These are phyloP conservation scores for Rhyzopertha dominica DNA, from an alignment of 1,140 invertebrate genomes.

Conservation along the genomic window DNA sequence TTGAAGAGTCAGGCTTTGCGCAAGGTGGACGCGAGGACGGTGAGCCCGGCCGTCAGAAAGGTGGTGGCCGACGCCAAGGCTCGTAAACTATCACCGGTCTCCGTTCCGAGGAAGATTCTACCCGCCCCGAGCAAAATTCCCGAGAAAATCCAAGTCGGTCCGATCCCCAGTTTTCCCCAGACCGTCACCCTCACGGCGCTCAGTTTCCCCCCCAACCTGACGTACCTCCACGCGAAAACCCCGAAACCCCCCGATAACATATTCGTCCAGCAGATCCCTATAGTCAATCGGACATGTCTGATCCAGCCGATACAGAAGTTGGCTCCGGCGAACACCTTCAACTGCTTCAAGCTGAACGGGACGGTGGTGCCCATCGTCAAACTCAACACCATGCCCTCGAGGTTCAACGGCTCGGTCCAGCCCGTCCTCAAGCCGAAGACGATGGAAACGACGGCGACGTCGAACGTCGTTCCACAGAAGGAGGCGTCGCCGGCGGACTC, in stretches of 20 bases:
- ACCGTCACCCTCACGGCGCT: slow-evolving; percentile 37
- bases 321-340: too few relatives aligned
- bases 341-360: slow-evolving; percentile 42
- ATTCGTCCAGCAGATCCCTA: slow-evolving; percentile 39
- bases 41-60: slow-evolving; percentile 12
- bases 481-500: slow-evolving; percentile 29
- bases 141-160: slow-evolving; percentile 20
- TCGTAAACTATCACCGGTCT: slow-evolving; percentile 17
- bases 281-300: slow-evolving; percentile 36
- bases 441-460: slow-evolving; percentile 19
- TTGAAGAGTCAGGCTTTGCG: slow-evolving; percentile 27
- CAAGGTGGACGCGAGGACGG: slow-evolving; percentile 7
- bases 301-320: slow-evolving; percentile 40
- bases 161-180: slow-evolving; percentile 27
- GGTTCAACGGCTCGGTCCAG: slow-evolving; percentile 29
- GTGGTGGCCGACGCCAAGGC: not conserved
- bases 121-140: slow-evolving; percentile 41
- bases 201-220: slow-evolving; percentile 37
- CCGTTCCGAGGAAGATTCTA: slow-evolving; percentile 41
- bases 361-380: slow-evolving; percentile 44
- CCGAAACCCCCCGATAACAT: slow-evolving; percentile 41
- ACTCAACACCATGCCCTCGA: slow-evolving; percentile 39
- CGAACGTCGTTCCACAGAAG: slow-evolving; percentile 1
- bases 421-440: too few relatives aligned
- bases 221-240: slow-evolving; percentile 39